Evolutionary conservation across 2,797 vertebrate genomes (phyloP).

Genomic region (Microtus californicus): DNA sequence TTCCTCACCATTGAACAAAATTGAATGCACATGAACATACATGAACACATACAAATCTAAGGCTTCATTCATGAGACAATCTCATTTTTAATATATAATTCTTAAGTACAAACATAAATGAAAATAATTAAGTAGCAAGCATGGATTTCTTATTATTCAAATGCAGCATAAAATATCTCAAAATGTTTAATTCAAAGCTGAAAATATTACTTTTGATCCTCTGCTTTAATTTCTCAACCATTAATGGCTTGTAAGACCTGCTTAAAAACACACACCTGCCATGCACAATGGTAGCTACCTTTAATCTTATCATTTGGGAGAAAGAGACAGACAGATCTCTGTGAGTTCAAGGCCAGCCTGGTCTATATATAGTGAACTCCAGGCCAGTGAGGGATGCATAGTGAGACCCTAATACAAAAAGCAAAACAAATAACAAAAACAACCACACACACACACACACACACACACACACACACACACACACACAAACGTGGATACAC

Average conservation of each 20-base stretch:
- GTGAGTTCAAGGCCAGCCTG: neutral
- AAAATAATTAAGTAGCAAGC: constrained; percentile 12
- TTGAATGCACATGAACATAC: neutral
- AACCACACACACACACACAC: neutral
- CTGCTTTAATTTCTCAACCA: neutral
- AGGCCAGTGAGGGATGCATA: no score
- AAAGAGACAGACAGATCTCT: neutral
- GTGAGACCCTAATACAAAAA: neutral
- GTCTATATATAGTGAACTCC: neutral
- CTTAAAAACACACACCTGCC: neutral
- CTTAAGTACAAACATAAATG: constrained; percentile 20
- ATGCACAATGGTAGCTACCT: neutral
- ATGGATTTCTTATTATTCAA: constrained; percentile 12
- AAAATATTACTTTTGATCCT: neutral
- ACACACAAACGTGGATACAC: neutral
- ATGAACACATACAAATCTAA: neutral
- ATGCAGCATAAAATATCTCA: neutral
- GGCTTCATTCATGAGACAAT: neutral
- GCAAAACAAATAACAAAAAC: neutral
- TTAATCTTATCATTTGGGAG: neutral
- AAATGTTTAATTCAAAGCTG: neutral
- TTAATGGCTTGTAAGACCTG: neutral
- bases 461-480: neutral
- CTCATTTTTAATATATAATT: neutral
- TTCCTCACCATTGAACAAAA: neutral